Percentiles rank a stretch among this genome's conserved stretches.
These are phyloP conservation scores for Hippocampus zosterae DNA, from an alignment of 2,113 vertebrate genomes.

Conservation along the genomic window DNA sequence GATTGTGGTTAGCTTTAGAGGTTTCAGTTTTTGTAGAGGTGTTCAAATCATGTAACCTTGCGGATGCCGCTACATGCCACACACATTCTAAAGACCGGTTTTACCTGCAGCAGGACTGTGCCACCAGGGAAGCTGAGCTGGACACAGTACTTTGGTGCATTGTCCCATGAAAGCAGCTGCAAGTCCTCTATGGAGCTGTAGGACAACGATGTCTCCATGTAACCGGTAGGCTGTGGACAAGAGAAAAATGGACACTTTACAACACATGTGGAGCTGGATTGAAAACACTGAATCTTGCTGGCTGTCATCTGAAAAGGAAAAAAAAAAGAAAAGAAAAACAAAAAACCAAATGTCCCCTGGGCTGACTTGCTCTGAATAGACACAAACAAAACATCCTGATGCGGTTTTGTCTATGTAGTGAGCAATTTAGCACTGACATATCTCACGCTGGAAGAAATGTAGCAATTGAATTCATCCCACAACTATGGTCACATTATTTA, in stretches of 20 bases:
- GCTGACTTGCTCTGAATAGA: slow-evolving; percentile 41
- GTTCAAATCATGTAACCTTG: neutral
- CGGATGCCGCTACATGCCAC: neutral
- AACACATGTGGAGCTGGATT: slow-evolving; percentile 11
- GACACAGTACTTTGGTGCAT: slow-evolving; percentile 98
- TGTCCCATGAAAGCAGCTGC: slow-evolving; percentile 98
- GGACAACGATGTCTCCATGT: slow-evolving; percentile 95
- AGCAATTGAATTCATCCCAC: slow-evolving; percentile 35
- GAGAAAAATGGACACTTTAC: slow-evolving; percentile 5
- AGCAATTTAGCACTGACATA: slow-evolving; percentile 21
- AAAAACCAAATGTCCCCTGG: slow-evolving; percentile 31
- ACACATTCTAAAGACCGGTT: neutral
- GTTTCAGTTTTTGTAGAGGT: neutral
- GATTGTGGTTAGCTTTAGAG: neutral
- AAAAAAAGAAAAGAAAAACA: neutral
- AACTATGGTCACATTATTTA: slow-evolving; percentile 24
- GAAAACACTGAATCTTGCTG: slow-evolving; percentile 23
- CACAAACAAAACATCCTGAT: slow-evolving; percentile 27
- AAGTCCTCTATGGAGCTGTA: slow-evolving; percentile 98
- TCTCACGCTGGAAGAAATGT: slow-evolving; percentile 40
- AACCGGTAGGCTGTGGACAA: slow-evolving; percentile 87
- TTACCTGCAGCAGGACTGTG: slow-evolving; percentile 94
- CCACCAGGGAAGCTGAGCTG: slow-evolving; percentile 95
- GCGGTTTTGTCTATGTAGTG: slow-evolving; percentile 10
- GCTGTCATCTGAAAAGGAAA: slow-evolving; percentile 27